phyloP scores from a whole-genome alignment of 2,888 invertebrate species.

The Nudaria mundana region DNA sequence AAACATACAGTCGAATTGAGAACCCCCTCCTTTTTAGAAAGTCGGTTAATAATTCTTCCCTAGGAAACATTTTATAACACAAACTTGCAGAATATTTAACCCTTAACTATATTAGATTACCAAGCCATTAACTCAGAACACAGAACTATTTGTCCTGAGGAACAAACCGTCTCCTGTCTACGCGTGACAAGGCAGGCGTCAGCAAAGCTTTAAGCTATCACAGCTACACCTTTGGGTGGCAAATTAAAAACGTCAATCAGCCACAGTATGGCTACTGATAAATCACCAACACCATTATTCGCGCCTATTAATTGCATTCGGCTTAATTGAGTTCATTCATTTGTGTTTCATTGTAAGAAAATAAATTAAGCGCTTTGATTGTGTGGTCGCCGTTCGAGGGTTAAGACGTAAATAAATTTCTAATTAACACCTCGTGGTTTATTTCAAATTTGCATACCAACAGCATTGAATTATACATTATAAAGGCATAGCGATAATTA shows the following conservation, averaged over 20 bases:
- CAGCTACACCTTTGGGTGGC: slow-evolving; percentile 37
- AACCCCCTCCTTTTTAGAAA: too few relatives aligned
- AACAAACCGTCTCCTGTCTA: slow-evolving; percentile 44
- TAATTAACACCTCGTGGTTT: slow-evolving; percentile 29
- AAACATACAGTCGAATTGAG: too few relatives aligned
- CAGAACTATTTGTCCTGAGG: slow-evolving; percentile 33
- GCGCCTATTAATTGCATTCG: slow-evolving; percentile 69
- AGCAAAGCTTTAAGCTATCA: slow-evolving; percentile 36
- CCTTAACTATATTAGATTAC: slow-evolving; percentile 16
- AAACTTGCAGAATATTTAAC: slow-evolving; percentile 4
- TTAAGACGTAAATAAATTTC: slow-evolving; percentile 36
- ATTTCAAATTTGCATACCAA: slow-evolving; percentile 28
- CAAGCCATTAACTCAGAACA: slow-evolving; percentile 35
- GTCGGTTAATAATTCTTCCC: too few relatives aligned
- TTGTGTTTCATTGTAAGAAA: slow-evolving; percentile 61
- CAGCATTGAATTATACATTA: slow-evolving; percentile 24
- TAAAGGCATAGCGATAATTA: slow-evolving; percentile 15
- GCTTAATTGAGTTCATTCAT: slow-evolving; percentile 67
- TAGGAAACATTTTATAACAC: too few relatives aligned
- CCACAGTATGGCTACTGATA: slow-evolving; percentile 62
- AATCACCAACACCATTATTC: slow-evolving; percentile 66
- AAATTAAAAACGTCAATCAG: slow-evolving; percentile 77
- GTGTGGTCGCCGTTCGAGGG: slow-evolving; percentile 37
- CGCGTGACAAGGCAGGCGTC: slow-evolving; percentile 44
- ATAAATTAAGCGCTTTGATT: slow-evolving; percentile 54